Conservation (phyloP, 2,888 invertebrate genomes). For the Plagiodera versicolora region DNA sequence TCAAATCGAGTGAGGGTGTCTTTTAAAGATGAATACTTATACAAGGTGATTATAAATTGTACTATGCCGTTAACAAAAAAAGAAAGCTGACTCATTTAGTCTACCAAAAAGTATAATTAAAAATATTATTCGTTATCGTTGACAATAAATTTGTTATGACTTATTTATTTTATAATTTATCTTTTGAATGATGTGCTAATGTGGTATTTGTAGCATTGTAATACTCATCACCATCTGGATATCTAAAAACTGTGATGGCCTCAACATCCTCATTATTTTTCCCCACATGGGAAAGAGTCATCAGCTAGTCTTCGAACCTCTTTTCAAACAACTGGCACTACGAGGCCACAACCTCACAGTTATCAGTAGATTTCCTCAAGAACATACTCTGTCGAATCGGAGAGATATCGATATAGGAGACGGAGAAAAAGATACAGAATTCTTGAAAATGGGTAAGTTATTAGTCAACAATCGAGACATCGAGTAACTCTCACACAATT, state of each 20-base stretch:
- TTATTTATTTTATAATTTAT: too few species aligned
- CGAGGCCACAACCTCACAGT: conserved; percentile 71
- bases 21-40: too few species aligned
- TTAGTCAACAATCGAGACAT: too few species aligned
- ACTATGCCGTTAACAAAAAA: too few species aligned
- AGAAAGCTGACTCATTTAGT: too few species aligned
- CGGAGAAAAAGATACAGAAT: not conserved
- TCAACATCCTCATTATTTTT: conserved; percentile 67
- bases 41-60: too few species aligned
- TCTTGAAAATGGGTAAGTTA: not conserved
- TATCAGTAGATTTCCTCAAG: conserved; percentile 65
- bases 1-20: too few species aligned
- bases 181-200: not conserved
- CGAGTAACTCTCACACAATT: too few species aligned
- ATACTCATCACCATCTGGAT: not conserved
- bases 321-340: conserved; percentile 62
- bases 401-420: conserved; percentile 56
- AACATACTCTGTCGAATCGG: conserved; percentile 59
- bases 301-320: conserved; percentile 65
- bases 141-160: too few species aligned
- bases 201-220: not conserved
- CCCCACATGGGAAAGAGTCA: conserved; percentile 73
- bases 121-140: too few species aligned
- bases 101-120: too few species aligned
- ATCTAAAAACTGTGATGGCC: conserved; percentile 1